Percentiles rank a stretch among this genome's conserved stretches.
phyloP scores from a whole-genome alignment of 2,888 invertebrate species.

The Dicyrtomina minuta region DNA sequence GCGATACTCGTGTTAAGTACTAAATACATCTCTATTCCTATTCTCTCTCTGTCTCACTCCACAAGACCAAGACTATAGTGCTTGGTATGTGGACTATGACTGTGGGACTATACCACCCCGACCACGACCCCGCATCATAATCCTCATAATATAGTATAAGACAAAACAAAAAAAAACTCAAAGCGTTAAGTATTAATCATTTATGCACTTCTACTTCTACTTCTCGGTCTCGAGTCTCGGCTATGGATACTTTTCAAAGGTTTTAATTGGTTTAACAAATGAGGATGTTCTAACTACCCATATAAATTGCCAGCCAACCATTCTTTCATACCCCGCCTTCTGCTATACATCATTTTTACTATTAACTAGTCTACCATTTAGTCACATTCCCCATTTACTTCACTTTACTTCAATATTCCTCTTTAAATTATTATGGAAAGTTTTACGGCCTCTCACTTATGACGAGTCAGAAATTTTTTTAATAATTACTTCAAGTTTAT shows the following conservation, averaged over 20 bases:
- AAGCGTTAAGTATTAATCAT: not conserved
- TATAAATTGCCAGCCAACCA: constrained; percentile 16
- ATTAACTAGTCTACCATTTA: no score
- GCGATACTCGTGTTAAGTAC: no score
- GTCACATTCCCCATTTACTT: not conserved
- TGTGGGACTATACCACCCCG: no score
- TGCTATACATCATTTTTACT: not conserved
- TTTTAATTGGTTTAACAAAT: constrained; percentile 37
- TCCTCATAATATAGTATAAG: not conserved
- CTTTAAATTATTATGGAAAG: constrained; percentile 5
- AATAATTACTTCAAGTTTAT: no score
- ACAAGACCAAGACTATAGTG: no score
- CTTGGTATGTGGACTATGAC: no score
- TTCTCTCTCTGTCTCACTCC: no score
- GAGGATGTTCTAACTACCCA: constrained; percentile 29
- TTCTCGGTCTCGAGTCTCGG: no score
- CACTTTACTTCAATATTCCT: not conserved
- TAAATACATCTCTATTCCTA: no score
- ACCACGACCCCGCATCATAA: no score
- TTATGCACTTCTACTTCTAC: no score
- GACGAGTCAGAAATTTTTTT: no score
- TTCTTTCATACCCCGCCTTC: not conserved
- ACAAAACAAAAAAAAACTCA: not conserved
- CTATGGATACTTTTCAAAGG: constrained; percentile 19
- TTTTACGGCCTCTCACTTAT: not conserved